Evolutionary conservation across 2,797 vertebrate genomes (phyloP).

Genomic region (Pelobates cultripes): DNA sequence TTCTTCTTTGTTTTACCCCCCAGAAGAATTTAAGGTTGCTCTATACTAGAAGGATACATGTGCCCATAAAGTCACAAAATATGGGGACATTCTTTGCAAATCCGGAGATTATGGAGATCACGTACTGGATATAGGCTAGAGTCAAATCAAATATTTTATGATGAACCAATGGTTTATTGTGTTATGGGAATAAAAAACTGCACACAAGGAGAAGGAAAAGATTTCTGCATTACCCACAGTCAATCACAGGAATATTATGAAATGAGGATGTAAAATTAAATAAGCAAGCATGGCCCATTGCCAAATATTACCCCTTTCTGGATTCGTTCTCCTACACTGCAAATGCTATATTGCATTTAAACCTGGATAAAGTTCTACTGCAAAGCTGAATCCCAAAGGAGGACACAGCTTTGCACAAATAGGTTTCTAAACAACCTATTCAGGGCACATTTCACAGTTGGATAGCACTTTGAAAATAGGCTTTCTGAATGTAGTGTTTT

Average conservation of each 20-base stretch:
- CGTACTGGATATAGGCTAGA: conserved; percentile 51
- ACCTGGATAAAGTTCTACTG: conserved; percentile 25
- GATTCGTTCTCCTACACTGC: conserved; percentile 21
- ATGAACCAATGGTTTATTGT: conserved; percentile 50
- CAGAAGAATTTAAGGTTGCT: conserved; percentile 59
- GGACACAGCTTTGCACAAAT: conserved; percentile 14
- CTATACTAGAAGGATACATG: conserved; percentile 49
- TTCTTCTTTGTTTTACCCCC: conserved; percentile 59
- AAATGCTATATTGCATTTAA: conserved; percentile 36
- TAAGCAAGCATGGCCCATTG: conserved; percentile 64
- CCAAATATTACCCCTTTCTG: conserved; percentile 38
- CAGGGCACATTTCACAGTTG: conserved; percentile 32
- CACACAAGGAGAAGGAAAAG: conserved; percentile 60
- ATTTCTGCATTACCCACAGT: conserved; percentile 63
- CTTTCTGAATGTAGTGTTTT: conserved; percentile 6
- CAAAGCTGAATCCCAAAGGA: conserved; percentile 9
- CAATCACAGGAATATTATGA: conserved; percentile 72
- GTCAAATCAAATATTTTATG: conserved; percentile 56
- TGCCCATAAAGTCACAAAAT: conserved; percentile 55
- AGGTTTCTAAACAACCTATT: conserved; percentile 21
- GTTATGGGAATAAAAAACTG: conserved; percentile 66
- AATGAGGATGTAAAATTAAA: conserved; percentile 67
- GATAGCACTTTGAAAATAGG: conserved; percentile 27
- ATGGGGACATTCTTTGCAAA: conserved; percentile 60
- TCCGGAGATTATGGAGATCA: conserved; percentile 60